These are phyloP conservation scores for Berghia stephanieae DNA, from an alignment of 1,140 invertebrate genomes.

Conservation along the genomic window DNA sequence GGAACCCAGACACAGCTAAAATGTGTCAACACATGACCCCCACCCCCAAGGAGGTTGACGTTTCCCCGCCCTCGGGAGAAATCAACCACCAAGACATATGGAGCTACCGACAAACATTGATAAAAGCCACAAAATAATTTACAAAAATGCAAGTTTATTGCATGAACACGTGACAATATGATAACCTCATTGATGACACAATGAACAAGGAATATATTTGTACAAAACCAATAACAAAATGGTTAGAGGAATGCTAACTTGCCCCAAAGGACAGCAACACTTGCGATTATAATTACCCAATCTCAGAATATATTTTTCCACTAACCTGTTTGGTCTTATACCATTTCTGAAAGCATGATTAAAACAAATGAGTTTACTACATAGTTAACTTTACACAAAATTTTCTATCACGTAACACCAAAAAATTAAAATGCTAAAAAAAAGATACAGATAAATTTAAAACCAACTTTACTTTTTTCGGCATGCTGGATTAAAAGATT, in stretches of 20 bases:
- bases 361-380: slow-evolving; percentile 29
- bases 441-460: slow-evolving; percentile 18
- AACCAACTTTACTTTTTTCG: slow-evolving; percentile 28
- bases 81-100: too few relatives aligned
- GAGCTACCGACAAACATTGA: too few relatives aligned
- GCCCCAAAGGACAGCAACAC: too few relatives aligned
- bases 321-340: not conserved
- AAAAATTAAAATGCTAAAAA: slow-evolving; percentile 23
- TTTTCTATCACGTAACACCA: slow-evolving; percentile 29
- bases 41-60: too few relatives aligned
- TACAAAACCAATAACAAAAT: not conserved
- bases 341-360: slow-evolving; percentile 20
- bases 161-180: slow-evolving; percentile 30
- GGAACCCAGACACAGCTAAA: too few relatives aligned
- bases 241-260: slow-evolving; percentile 34
- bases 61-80: too few relatives aligned
- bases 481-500: slow-evolving; percentile 34
- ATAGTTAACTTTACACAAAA: slow-evolving; percentile 32
- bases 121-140: not conserved
- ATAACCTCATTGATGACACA: not conserved
- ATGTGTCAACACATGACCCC: too few relatives aligned
- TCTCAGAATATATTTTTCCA: not conserved
- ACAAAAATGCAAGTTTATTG: slow-evolving; percentile 34
- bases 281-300: not conserved
- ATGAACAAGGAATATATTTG: slow-evolving; percentile 3